Conservation (phyloP, 2,888 invertebrate genomes). For the Arrhopalites spinosus region DNA sequence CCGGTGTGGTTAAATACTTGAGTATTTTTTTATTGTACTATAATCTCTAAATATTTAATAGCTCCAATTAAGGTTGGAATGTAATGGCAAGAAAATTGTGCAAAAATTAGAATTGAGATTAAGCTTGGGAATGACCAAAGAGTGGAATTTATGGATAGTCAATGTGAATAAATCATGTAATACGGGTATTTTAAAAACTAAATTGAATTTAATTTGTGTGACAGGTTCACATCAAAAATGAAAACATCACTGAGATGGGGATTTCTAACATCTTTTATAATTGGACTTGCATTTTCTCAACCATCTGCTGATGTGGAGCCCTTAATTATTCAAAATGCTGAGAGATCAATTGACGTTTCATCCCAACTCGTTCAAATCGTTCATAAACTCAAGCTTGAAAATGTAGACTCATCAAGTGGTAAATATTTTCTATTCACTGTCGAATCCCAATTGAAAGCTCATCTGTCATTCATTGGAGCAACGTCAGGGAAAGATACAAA, state of each 20-base stretch:
- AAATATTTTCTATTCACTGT: conserved; percentile 73
- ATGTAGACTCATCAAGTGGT: conserved; percentile 74
- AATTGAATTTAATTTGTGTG: too few relatives aligned
- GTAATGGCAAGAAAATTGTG: too few relatives aligned
- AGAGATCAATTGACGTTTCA: conserved; percentile 82
- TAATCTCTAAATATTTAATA: too few relatives aligned
- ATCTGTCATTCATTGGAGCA: conserved; percentile 76
- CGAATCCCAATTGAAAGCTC: conserved; percentile 67
- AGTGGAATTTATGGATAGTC: too few relatives aligned
- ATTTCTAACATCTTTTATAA: not conserved
- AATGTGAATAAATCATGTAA: too few relatives aligned
- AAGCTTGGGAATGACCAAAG: too few relatives aligned
- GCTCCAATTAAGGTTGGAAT: too few relatives aligned
- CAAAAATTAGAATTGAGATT: conserved; percentile 5
- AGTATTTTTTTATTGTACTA: too few relatives aligned
- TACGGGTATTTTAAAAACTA: too few relatives aligned
- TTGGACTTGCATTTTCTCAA: conserved; percentile 15
- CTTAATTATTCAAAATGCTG: conserved; percentile 69
- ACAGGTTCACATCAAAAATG: not conserved
- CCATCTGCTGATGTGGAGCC: conserved; percentile 45
- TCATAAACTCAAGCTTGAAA: conserved; percentile 80
- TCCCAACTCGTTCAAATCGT: conserved; percentile 86
- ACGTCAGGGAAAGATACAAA: conserved; percentile 41
- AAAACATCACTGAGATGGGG: not conserved
- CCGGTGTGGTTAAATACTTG: too few relatives aligned